Percentiles rank a stretch among this genome's conserved stretches.
Conservation (phyloP, 1,140 invertebrate genomes). For the Ceratina japonica region DNA sequence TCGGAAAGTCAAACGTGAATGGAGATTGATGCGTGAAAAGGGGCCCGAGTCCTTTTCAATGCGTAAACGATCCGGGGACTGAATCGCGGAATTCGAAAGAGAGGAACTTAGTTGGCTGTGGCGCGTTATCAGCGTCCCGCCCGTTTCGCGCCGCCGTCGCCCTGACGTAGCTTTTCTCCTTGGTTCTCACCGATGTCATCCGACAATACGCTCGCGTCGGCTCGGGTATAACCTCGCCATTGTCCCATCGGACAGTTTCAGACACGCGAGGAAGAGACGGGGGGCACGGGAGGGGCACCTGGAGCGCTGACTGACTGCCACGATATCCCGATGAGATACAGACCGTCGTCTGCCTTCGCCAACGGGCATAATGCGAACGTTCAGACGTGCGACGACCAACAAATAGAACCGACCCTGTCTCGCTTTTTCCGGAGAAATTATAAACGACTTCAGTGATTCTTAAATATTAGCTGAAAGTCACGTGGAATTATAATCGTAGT, state of each 20-base stretch:
- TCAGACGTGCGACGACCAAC: conserved; percentile 25
- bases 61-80: neutral
- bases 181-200: conserved; percentile 34
- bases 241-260: conserved; percentile 43
- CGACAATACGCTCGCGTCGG: conserved; percentile 38
- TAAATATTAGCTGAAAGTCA: no score
- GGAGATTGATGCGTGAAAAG: neutral
- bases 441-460: no score
- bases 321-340: conserved; percentile 48
- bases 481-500: no score
- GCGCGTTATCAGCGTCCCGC: neutral
- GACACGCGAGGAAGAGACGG: conserved; percentile 1
- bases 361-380: conserved; percentile 39
- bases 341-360: conserved; percentile 39
- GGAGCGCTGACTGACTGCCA: neutral
- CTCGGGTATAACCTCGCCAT: conserved; percentile 46
- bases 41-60: no score
- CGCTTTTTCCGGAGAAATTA: neutral
- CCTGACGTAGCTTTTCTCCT: conserved; percentile 39
- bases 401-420: conserved; percentile 8
- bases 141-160: no score
- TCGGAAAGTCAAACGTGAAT: neutral
- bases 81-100: neutral
- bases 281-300: neutral
- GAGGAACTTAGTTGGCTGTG: neutral